Percentiles rank a stretch among this genome's conserved stretches.
Evolutionary conservation across 2,888 invertebrate genomes (phyloP).

Genomic region (Pseudoips prasinana): DNA sequence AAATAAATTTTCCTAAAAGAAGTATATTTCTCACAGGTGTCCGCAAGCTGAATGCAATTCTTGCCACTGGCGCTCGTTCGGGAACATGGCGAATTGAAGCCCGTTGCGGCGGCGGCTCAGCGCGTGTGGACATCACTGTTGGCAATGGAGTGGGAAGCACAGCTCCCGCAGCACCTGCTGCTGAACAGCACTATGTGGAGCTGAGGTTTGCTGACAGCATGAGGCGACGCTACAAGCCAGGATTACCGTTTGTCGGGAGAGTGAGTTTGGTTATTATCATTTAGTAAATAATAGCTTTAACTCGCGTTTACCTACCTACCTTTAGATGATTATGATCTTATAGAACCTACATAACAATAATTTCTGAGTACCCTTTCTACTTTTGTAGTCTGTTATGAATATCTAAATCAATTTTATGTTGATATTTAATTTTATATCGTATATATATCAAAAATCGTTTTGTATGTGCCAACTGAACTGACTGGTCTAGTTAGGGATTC

Average conservation of each 20-base stretch:
- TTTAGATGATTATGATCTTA: no score
- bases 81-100: conserved; percentile 83
- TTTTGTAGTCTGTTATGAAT: conserved; percentile 15
- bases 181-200: conserved; percentile 86
- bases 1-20: no score
- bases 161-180: conserved; percentile 82
- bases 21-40: conserved; percentile 80
- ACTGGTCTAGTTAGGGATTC: no score
- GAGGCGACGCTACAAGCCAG: conserved; percentile 85
- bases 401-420: no score
- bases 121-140: conserved; percentile 80
- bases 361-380: conserved; percentile 17
- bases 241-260: conserved; percentile 85
- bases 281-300: not conserved
- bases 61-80: conserved; percentile 79
- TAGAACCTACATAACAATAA: no score
- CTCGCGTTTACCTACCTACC: not conserved
- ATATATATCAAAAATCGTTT: no score
- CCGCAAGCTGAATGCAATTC: conserved; percentile 77
- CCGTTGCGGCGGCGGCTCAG: conserved; percentile 76
- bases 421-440: no score
- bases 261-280: conserved; percentile 55
- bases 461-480: no score
- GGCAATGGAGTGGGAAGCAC: conserved; percentile 61
- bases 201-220: conserved; percentile 84